phyloP scores from a whole-genome alignment of 2,888 invertebrate genomes.

The Synergus laeviventris region DNA sequence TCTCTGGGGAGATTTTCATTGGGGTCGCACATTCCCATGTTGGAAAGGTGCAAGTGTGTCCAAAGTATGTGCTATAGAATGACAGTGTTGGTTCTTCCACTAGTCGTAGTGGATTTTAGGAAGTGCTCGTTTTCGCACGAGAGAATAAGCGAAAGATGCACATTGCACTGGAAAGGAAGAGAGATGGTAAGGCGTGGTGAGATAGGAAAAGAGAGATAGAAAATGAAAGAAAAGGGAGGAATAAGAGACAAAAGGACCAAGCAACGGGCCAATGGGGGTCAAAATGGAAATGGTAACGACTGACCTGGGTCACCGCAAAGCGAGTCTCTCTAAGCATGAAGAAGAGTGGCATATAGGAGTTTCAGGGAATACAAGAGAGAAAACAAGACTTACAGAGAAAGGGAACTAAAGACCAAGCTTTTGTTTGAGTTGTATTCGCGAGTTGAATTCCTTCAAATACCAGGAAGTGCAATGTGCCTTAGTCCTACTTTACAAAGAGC shows the following conservation, averaged over 20 bases:
- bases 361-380: conserved; percentile 31
- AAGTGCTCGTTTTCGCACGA: conserved; percentile 2
- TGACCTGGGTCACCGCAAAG: conserved; percentile 46
- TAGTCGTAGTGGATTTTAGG: conserved; percentile 18
- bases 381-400: conserved; percentile 40
- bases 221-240: conserved; percentile 33
- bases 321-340: conserved; percentile 19
- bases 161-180: not conserved
- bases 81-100: conserved; percentile 1
- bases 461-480: conserved; percentile 25
- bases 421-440: conserved; percentile 37
- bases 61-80: not conserved
- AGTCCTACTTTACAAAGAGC: conserved; percentile 20
- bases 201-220: conserved; percentile 12
- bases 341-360: conserved; percentile 35
- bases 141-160: not conserved
- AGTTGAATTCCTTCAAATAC: conserved; percentile 20
- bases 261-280: conserved; percentile 12
- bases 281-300: conserved; percentile 44
- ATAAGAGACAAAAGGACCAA: conserved; percentile 10
- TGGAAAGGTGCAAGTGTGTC: conserved; percentile 14
- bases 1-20: not conserved
- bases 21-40: not conserved
- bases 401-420: conserved; percentile 20
- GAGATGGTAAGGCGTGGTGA: conserved; percentile 13